Percentiles rank a stretch among this genome's conserved stretches.
Evolutionary conservation across 2,888 invertebrate genomes (phyloP).

Genomic region (Doris montereyensis): DNA sequence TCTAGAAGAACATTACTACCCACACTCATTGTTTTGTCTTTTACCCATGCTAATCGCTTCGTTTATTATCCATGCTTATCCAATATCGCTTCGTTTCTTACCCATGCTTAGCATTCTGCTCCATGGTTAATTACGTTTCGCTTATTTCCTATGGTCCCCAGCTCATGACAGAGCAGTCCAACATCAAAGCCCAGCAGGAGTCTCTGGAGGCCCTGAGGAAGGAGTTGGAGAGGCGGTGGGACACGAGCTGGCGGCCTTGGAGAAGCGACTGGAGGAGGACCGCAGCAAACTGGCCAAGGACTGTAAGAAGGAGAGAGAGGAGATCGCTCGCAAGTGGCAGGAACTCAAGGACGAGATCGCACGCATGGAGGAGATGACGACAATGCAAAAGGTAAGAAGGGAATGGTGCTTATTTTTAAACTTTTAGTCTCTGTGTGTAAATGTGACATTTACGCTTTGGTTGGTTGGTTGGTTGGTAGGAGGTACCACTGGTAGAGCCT

Average conservation of each 20-base stretch:
- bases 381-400: conserved; percentile 61
- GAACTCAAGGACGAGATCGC: conserved; percentile 65
- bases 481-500: no score
- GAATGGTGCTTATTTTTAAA: background rate
- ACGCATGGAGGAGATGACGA: conserved; percentile 65
- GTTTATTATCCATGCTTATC: no score
- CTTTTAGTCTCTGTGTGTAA: background rate
- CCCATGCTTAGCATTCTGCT: no score
- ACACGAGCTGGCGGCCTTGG: conserved; percentile 48
- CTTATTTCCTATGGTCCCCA: no score
- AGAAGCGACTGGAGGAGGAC: conserved; percentile 50
- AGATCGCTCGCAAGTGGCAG: conserved; percentile 66
- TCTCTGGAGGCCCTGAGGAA: conserved; percentile 59
- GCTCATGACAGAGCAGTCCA: conserved; percentile 55
- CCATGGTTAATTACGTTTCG: no score
- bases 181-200: conserved; percentile 55
- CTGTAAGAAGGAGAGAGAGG: conserved; percentile 60
- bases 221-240: conserved; percentile 55
- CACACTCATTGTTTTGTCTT: no score
- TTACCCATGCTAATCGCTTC: no score
- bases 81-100: no score
- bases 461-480: no score
- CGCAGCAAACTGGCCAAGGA: conserved; percentile 55
- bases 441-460: no score
- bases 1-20: no score